Percentiles rank a stretch among this genome's conserved stretches.
These are phyloP conservation scores for Tokudaia muenninki DNA, from an alignment of 2,797 vertebrate genomes.

Conservation along the genomic window DNA sequence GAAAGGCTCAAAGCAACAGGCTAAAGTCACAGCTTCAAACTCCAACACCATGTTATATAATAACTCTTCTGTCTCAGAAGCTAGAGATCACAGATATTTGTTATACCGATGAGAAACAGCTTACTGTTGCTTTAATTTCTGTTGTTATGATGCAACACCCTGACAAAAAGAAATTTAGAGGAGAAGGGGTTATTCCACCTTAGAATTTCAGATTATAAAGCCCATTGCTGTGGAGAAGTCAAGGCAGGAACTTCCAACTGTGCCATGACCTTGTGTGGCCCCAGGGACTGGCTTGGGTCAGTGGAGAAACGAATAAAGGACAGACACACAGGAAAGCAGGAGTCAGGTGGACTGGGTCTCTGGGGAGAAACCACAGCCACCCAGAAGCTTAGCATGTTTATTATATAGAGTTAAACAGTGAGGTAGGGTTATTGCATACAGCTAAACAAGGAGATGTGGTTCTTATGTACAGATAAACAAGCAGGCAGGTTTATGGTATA, in stretches of 20 bases:
- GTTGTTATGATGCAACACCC: neutral
- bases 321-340: neutral
- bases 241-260: neutral
- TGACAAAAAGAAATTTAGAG: neutral
- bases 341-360: neutral
- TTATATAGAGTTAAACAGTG: neutral
- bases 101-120: neutral
- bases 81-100: neutral
- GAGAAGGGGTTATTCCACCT: neutral
- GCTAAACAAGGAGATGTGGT: neutral
- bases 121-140: neutral
- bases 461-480: neutral
- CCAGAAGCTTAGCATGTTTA: neutral
- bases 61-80: neutral
- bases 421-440: neutral
- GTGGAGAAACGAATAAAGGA: neutral
- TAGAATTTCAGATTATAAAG: neutral
- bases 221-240: neutral
- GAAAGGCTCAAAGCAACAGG: neutral
- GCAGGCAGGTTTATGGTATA: neutral
- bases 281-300: neutral
- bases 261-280: neutral
- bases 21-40: neutral
- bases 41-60: neutral
- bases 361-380: neutral